These are phyloP conservation scores for Nerophis lumbriciformis DNA, from an alignment of 2,113 vertebrate genomes.

Conservation along the genomic window DNA sequence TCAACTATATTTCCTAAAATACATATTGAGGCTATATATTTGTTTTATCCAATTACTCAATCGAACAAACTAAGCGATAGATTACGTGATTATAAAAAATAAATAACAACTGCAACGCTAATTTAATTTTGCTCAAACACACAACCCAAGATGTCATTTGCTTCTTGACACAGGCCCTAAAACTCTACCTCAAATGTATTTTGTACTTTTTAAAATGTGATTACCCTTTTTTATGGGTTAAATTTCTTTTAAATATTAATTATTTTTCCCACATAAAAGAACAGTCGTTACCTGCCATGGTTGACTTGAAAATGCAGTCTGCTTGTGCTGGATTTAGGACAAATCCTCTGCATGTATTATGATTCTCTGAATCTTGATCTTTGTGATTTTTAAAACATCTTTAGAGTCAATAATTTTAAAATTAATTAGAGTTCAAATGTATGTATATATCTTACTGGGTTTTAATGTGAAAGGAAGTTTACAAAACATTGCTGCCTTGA, in stretches of 20 bases:
- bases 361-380: neutral
- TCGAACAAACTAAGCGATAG: too few relatives aligned
- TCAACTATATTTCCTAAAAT: too few relatives aligned
- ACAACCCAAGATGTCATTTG: neutral
- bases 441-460: neutral
- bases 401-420: neutral
- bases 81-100: too few relatives aligned
- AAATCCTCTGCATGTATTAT: neutral
- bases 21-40: too few relatives aligned
- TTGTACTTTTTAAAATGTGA: constrained; percentile 18
- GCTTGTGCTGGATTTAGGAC: neutral
- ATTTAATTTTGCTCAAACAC: neutral
- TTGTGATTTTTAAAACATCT: neutral
- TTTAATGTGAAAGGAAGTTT: neutral
- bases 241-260: constrained; percentile 1
- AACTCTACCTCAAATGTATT: constrained; percentile 61
- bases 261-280: neutral
- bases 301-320: neutral
- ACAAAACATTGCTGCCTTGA: neutral
- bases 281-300: neutral
- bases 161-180: constrained; percentile 18
- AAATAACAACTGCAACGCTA: too few relatives aligned
- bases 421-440: constrained; percentile 1
- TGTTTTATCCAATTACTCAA: too few relatives aligned
- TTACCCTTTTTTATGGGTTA: constrained; percentile 11